A percentile compares a stretch with the other conserved stretches of the same genome.
phyloP scores from a whole-genome alignment of 2,888 invertebrate species.

The Chrysodeixis includens region DNA sequence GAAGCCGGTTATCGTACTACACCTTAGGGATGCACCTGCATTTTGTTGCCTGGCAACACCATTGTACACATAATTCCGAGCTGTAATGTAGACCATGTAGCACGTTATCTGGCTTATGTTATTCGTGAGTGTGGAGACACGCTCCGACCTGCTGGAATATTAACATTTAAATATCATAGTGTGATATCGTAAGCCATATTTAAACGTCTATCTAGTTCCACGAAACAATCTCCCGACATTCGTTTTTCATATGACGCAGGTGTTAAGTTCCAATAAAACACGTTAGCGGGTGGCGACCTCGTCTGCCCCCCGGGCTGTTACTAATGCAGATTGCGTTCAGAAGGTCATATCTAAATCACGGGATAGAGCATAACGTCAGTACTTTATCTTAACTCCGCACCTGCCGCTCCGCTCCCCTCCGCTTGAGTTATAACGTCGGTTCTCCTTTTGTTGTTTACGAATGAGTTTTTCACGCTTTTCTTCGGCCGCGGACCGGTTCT shows the following conservation, averaged over 20 bases:
- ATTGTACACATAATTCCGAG: slow-evolving; percentile 18
- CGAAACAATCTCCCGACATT: slow-evolving; percentile 38
- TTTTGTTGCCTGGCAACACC: slow-evolving; percentile 32
- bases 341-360: slow-evolving; percentile 87
- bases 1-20: slow-evolving; percentile 29
- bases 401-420: slow-evolving; percentile 70
- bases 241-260: slow-evolving; percentile 66
- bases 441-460: slow-evolving; percentile 85
- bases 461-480: slow-evolving; percentile 84
- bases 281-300: slow-evolving; percentile 43
- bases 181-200: slow-evolving; percentile 24
- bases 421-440: slow-evolving; percentile 78
- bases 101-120: neutral
- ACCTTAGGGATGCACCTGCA: slow-evolving; percentile 35
- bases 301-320: slow-evolving; percentile 67
- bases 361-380: slow-evolving; percentile 82
- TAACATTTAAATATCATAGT: neutral
- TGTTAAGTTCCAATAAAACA: slow-evolving; percentile 73
- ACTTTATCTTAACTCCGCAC: slow-evolving; percentile 85
- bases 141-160: slow-evolving; percentile 12
- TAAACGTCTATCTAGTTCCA: slow-evolving; percentile 21
- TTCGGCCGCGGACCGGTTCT: slow-evolving; percentile 74
- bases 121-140: neutral
- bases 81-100: neutral
- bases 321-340: slow-evolving; percentile 85